A percentile compares a stretch with the other conserved stretches of the same genome.
These are phyloP conservation scores for Copsychus sechellarum DNA, from an alignment of 2,113 vertebrate genomes.

Conservation along the genomic window DNA sequence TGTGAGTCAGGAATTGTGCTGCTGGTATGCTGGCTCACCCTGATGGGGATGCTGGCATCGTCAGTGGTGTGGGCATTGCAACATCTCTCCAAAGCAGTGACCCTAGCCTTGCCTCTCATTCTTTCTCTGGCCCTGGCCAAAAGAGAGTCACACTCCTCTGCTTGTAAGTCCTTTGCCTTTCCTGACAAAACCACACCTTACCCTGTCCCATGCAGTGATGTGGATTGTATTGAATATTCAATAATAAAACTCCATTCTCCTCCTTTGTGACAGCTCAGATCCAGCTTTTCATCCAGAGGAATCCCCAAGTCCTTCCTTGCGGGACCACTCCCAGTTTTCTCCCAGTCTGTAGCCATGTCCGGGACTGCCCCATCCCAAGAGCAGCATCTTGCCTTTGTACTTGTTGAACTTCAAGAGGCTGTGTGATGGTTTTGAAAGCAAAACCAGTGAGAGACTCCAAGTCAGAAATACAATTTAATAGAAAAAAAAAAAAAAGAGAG, in stretches of 20 bases:
- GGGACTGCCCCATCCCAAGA: not conserved
- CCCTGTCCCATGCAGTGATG: not conserved
- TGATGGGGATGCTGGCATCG: no score
- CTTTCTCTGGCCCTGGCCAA: not conserved
- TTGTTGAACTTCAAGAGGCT: not conserved
- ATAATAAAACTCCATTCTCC: not conserved
- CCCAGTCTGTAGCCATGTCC: not conserved
- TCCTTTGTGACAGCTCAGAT: not conserved
- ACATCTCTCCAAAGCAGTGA: not conserved
- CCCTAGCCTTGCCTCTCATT: no score
- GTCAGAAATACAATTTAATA: no score
- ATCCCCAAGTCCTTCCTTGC: not conserved
- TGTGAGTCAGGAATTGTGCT: not conserved
- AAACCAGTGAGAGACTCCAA: no score
- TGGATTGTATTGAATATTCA: not conserved
- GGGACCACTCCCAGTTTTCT: not conserved
- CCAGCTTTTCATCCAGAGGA: not conserved
- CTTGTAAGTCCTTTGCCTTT: not conserved
- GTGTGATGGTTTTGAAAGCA: no score
- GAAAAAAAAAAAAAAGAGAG: no score
- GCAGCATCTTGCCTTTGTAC: not conserved
- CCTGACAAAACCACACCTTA: not conserved
- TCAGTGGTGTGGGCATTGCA: rapidly evolving
- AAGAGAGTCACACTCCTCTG: not conserved
- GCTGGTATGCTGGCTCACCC: rapidly evolving